Evolutionary conservation across 2,888 invertebrate genomes (phyloP).

Genomic region (Sinotaia quadrata): DNA sequence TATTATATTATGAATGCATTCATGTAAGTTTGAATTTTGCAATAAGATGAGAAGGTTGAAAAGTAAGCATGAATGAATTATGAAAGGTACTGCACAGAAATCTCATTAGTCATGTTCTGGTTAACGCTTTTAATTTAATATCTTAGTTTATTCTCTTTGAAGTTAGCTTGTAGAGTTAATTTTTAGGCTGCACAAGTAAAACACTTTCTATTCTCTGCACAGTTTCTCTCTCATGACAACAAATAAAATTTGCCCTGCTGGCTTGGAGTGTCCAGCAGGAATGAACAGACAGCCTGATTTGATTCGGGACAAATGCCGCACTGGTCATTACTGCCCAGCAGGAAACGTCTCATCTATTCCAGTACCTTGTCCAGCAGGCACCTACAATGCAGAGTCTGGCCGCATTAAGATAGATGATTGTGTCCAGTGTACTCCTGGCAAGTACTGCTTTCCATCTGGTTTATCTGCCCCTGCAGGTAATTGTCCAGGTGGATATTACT

Average conservation of each 20-base stretch:
- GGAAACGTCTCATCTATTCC: conserved; percentile 68
- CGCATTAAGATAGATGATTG: conserved; percentile 63
- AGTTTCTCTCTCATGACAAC: conserved; percentile 47
- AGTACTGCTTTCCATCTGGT: conserved; percentile 64
- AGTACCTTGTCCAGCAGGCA: conserved; percentile 67
- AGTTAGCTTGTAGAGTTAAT: neutral
- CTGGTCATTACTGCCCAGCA: conserved; percentile 67
- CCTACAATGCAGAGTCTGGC: conserved; percentile 60
- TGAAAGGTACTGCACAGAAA: too few species aligned
- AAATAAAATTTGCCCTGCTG: conserved; percentile 60
- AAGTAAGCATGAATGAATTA: too few species aligned
- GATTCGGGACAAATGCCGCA: conserved; percentile 55
- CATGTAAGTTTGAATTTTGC: too few species aligned
- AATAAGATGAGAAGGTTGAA: too few species aligned
- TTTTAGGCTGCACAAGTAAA: too few species aligned
- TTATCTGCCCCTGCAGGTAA: conserved; percentile 56
- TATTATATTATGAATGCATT: too few species aligned
- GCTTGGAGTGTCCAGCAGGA: conserved; percentile 66
- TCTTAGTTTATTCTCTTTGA: neutral
- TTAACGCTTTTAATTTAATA: neutral
- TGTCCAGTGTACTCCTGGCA: conserved; percentile 65
- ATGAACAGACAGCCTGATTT: conserved; percentile 63
- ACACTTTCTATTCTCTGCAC: neutral
- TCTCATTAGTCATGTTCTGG: too few species aligned
- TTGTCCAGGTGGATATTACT: conserved; percentile 70